Evolutionary conservation across 2,888 invertebrate species (phyloP).

Genomic region (Meta bourneti): DNA sequence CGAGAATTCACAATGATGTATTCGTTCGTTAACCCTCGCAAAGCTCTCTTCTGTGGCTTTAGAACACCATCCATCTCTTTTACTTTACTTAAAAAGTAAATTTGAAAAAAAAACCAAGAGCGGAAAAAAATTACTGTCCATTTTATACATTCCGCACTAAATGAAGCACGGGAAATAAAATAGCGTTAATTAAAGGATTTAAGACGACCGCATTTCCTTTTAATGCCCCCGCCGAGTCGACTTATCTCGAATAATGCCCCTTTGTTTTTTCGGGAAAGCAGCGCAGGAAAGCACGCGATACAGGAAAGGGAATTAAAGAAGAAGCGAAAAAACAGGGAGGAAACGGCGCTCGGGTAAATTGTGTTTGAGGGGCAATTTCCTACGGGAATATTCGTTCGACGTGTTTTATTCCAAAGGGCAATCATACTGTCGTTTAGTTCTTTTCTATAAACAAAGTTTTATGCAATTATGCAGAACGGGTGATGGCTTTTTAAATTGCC

Average conservation of each 20-base stretch:
- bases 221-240: constrained; percentile 13
- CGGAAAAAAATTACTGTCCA: not conserved
- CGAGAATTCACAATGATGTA: not conserved
- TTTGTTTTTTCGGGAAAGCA: not conserved
- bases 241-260: constrained; percentile 11
- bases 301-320: not conserved
- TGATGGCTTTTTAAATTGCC: not conserved
- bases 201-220: not conserved
- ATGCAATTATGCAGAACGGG: not conserved
- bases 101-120: not conserved
- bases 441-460: not conserved
- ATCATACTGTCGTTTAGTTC: not conserved
- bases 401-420: not conserved
- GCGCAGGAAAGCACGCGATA: not conserved
- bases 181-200: constrained; percentile 22
- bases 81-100: no score
- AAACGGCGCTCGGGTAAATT: constrained; percentile 5
- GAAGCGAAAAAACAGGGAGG: not conserved
- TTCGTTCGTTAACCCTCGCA: not conserved
- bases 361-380: not conserved
- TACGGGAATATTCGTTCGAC: not conserved
- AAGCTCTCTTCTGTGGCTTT: not conserved
- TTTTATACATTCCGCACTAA: not conserved
- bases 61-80: not conserved
- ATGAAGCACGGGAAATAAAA: constrained; percentile 4